Base-by-base conservation (phyloP, 2,888 invertebrate species). In the Patella depressa region DNA sequence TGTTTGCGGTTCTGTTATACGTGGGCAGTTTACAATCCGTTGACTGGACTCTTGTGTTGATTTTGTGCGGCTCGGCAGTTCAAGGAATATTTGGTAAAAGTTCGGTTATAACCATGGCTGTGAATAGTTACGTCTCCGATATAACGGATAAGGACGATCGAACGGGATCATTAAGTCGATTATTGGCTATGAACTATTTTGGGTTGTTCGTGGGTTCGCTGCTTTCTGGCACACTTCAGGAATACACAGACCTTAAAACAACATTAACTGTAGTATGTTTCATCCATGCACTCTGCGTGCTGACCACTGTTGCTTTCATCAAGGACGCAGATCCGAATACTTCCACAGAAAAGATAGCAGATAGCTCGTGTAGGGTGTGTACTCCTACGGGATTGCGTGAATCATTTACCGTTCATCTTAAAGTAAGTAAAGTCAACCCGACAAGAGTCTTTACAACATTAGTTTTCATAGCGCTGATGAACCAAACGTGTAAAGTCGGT, bases 81-180 rank as follows among this genome's bases (percentile, higher is more conserved):
- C 87, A 90, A 78, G 91, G 91, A 5, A 78, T 88, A 12, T 89
- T 91, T 78, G 91, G 91, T 0, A 91, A 91, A 79, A 89, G 90
- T n/a, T 88, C 91, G 0, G 86, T 91, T 7, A 89, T 91, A 24
- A 91, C 90, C 29, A 91, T 91, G 91, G 91, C 91, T 1, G 89
- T 91, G 0, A 89, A 91, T 84, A 91, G 91, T 75, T 72, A 91
- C 81, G 87, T 90, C 17, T 83, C 90, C 7, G 91, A 91, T 77
- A 86, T 88, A 19, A 89, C 88, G 7, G 85, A 86, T 77, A 80
- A 82, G 53, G 88, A 87, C 17, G 84, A 89, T 53, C 79, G 91
- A 15, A 91, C 91, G 0, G 78, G 83, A 53, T 85, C 87, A 55
- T 82, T 91, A 45, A 90, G 90, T 0, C 86, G 86, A 53, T 86